phyloP scores from a whole-genome alignment of 2,113 vertebrate genomes.

The Psilopogon haemacephalus region DNA sequence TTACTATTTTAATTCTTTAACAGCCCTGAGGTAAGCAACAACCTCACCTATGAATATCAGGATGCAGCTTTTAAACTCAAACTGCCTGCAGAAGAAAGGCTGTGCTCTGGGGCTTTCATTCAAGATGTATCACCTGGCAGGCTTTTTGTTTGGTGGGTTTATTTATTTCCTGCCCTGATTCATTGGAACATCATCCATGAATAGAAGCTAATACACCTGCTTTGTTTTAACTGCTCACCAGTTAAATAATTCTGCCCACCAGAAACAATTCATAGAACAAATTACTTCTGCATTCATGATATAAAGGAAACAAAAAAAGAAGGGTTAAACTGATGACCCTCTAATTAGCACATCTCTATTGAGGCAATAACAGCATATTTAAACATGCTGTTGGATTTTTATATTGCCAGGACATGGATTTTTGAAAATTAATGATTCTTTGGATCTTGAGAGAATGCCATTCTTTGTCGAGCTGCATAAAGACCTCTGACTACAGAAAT shows the following conservation, averaged over 20 bases:
- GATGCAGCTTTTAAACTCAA: neutral
- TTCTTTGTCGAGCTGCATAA: neutral
- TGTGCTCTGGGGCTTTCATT: neutral
- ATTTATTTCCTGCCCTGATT: neutral
- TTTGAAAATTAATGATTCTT: neutral
- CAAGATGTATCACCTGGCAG: neutral
- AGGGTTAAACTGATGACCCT: neutral
- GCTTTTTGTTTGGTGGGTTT: neutral
- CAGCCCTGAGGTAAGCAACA: neutral
- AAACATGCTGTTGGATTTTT: neutral
- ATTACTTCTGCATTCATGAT: neutral
- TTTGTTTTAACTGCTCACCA: constrained; percentile 18
- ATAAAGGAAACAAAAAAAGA: neutral
- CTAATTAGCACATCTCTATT: neutral
- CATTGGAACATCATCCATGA: neutral
- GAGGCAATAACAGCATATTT: neutral
- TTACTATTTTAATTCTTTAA: constrained; percentile 1
- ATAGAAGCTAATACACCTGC: neutral
- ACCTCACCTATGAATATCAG: neutral
- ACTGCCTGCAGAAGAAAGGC: neutral
- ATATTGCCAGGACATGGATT: neutral
- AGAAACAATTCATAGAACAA: constrained; percentile 5
- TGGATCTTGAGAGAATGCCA: neutral
- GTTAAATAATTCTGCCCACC: neutral
- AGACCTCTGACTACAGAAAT: neutral